These are phyloP conservation scores for Aproaerema taeniolella DNA, from an alignment of 2,888 invertebrate genomes.

Conservation along the genomic window DNA sequence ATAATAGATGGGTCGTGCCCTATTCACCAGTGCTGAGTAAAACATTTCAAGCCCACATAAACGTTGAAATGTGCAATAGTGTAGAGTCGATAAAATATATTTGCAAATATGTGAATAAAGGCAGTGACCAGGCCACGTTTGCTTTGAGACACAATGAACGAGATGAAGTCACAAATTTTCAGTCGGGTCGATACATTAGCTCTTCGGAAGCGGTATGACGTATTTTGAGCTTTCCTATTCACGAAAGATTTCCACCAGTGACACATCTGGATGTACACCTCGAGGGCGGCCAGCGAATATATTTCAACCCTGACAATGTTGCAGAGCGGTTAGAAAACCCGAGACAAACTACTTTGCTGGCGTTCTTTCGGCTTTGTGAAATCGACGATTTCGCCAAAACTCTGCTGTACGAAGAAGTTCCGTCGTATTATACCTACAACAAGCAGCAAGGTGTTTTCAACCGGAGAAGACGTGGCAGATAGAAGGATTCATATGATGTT, in stretches of 20 bases:
- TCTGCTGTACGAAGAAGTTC: neutral
- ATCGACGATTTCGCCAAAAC: conserved; percentile 5
- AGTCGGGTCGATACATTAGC: neutral
- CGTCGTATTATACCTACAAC: conserved; percentile 1
- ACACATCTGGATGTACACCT: conserved; percentile 18
- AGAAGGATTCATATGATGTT: too few species aligned
- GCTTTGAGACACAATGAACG: too few species aligned
- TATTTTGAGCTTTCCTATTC: neutral
- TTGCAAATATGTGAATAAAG: too few species aligned
- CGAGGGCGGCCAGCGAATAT: conserved; percentile 17
- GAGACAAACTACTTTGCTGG: conserved; percentile 4
- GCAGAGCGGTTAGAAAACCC: neutral
- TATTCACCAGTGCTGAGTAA: too few species aligned
- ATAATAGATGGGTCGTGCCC: too few species aligned
- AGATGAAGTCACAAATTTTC: neutral
- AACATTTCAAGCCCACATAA: too few species aligned
- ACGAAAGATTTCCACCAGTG: conserved; percentile 2
- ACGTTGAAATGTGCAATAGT: too few species aligned
- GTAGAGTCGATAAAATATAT: too few species aligned
- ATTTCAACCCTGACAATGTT: conserved; percentile 4
- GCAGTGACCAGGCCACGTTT: too few species aligned
- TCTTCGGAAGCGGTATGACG: neutral
- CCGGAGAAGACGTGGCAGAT: conserved; percentile 3
- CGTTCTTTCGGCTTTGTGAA: conserved; percentile 7
- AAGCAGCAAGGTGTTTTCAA: neutral